Conservation (phyloP, 1,140 invertebrate species). For the Drosophila pandora region DNA sequence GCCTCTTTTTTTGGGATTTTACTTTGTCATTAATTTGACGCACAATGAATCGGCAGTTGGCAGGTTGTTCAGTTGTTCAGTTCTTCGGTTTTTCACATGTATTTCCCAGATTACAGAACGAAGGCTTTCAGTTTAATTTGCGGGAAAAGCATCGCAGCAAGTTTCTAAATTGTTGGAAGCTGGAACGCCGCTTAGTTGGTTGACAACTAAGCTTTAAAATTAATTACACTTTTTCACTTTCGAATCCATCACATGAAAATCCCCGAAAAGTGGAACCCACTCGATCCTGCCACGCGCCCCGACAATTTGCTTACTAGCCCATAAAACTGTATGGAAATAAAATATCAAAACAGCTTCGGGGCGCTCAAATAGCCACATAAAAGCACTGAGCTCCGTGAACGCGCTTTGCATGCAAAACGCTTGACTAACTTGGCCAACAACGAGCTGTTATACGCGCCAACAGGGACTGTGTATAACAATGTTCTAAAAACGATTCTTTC, state of each 20-base stretch:
- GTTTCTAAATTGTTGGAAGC: constrained; percentile 6
- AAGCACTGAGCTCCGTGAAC: constrained; percentile 29
- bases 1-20: constrained; percentile 29
- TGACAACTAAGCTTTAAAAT: constrained; percentile 43
- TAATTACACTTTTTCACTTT: constrained; percentile 49
- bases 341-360: constrained; percentile 34
- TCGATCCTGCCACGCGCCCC: constrained; percentile 10
- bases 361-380: constrained; percentile 51
- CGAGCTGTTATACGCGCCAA: constrained; percentile 40
- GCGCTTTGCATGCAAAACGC: constrained; percentile 40
- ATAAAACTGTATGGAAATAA: constrained; percentile 45
- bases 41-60: constrained; percentile 59
- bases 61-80: constrained; percentile 33
- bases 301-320: constrained; percentile 51
- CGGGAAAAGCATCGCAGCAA: constrained; percentile 24
- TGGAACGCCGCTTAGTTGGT: neutral
- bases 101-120: constrained; percentile 41
- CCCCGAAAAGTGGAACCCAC: constrained; percentile 2
- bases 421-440: constrained; percentile 1
- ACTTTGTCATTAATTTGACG: constrained; percentile 70
- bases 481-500: constrained; percentile 44
- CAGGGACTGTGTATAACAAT: constrained; percentile 45
- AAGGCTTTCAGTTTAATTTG: constrained; percentile 48
- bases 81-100: constrained; percentile 16
- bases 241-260: constrained; percentile 33